Evolutionary conservation across 2,797 vertebrate genomes (phyloP), one percentile per base, ranked within the genome.

Genomic region (Darevskia nairensis): DNA sequence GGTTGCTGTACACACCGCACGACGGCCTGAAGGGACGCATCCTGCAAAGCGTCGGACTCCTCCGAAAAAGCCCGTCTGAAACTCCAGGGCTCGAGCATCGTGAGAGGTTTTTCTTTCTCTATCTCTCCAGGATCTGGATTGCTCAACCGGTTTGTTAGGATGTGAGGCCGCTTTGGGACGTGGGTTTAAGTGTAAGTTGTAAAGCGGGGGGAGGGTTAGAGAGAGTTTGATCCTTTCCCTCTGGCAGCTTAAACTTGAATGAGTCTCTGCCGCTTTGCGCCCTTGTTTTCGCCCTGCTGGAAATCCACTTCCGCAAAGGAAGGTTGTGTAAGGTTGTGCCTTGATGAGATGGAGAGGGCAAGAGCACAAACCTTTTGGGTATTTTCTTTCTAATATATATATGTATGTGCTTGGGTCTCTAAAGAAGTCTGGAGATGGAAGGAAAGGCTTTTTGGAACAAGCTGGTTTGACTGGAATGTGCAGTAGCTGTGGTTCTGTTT

Each of bases 201-300:
- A 13, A 55, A 55, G 11, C 5, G 79, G 25, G 81, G 46, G 0
- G 77, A 74, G 32, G 75, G 2, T 15, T 59, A 69, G 15, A 83
- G 29, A 2, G 44, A 69, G 55, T 19, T 29, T 10, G 10, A 77
- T 39, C 72, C 11, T 6, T 78, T 72, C 69, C 76, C 35, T 72
- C 11, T 89, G 35, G 50, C 50, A 8, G 88, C 46, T 90, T 86
- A 76, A 91, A 93, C 81, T 91, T 69, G 85, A 76, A 86, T 89
- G 90, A 88, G 87, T 81, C 92, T 92, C 92, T 59, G 89, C 87
- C 89, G 85, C 69, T 2, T 84, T 81, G 93, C 88, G 1, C 55
- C 17, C 87, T 91, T 90, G 93, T 93, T 95, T 94, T 96, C 95
- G 92, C 89, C 90, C 90, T 88, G 84, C 77, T 90, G 59, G 25